phyloP scores from a whole-genome alignment of 2,113 vertebrate genomes.

The Genyomyrus donnyi region DNA sequence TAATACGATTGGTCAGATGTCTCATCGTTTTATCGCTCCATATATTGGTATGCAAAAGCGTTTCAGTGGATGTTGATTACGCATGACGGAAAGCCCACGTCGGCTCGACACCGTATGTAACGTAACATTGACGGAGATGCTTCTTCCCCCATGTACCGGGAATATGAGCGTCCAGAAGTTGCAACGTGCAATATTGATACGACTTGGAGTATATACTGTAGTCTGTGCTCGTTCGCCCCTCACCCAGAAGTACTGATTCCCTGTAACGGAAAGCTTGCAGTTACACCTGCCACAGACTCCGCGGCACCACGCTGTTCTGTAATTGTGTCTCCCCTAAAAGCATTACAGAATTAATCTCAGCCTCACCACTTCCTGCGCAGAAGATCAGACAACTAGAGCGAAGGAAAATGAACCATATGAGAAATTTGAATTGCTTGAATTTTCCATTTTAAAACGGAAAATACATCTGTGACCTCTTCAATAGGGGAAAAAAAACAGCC shows the following conservation, averaged over 20 bases:
- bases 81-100: not conserved
- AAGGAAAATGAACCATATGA: not conserved
- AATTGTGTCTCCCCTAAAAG: not conserved
- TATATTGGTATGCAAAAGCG: not conserved
- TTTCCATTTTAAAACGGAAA: not conserved
- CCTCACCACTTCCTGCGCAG: not conserved
- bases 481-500: not conserved
- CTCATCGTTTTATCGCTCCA: not conserved
- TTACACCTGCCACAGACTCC: not conserved
- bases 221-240: not conserved
- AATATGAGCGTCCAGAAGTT: not conserved
- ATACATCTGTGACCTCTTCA: not conserved
- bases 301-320: not conserved
- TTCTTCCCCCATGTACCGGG: not conserved
- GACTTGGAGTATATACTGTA: not conserved
- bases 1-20: not conserved
- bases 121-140: not conserved
- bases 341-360: not conserved
- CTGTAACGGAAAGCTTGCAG: not conserved
- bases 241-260: not conserved
- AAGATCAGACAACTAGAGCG: not conserved
- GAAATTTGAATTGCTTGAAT: not conserved
- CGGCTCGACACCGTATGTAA: not conserved
- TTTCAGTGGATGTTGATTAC: not conserved
- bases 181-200: not conserved